Percentiles rank a stretch among this genome's conserved stretches.
Conservation (phyloP, 2,888 invertebrate species). For the Xestia ashworthii region DNA sequence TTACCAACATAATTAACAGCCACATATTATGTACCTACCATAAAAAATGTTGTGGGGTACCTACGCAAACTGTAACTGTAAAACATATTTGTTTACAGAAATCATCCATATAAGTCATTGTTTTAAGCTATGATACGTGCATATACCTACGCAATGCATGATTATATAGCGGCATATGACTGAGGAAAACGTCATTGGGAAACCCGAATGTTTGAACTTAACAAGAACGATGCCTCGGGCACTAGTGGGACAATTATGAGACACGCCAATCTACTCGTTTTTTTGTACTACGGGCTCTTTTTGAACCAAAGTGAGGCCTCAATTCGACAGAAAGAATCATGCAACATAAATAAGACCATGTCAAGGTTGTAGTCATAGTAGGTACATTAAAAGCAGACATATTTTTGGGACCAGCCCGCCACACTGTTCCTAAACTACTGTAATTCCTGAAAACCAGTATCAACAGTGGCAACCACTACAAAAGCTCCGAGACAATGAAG, state of each 20-base stretch:
- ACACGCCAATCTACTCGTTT: slow-evolving; percentile 11
- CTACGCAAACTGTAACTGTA: not conserved
- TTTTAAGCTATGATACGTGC: slow-evolving; percentile 30
- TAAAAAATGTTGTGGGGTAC: not conserved
- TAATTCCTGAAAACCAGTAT: not conserved
- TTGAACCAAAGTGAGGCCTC: not conserved
- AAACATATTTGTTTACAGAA: slow-evolving; percentile 4
- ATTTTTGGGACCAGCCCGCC: no score
- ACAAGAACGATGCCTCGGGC: slow-evolving; percentile 18
- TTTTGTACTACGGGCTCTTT: slow-evolving; percentile 20
- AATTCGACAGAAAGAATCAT: not conserved
- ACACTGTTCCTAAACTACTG: not conserved
- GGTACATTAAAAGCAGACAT: no score
- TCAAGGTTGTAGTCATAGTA: not conserved
- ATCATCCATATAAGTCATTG: slow-evolving; percentile 14
- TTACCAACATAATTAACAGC: not conserved
- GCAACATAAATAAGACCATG: not conserved
- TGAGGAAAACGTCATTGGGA: slow-evolving; percentile 48
- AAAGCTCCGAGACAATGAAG: not conserved
- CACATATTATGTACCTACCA: no score
- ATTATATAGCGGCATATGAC: slow-evolving; percentile 31
- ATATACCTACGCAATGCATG: slow-evolving; percentile 26
- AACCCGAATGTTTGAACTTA: slow-evolving; percentile 51
- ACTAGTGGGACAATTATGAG: slow-evolving; percentile 40
- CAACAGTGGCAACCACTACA: not conserved